Conservation (phyloP, 1,140 invertebrate species). For the Brachionus plicatilis region DNA sequence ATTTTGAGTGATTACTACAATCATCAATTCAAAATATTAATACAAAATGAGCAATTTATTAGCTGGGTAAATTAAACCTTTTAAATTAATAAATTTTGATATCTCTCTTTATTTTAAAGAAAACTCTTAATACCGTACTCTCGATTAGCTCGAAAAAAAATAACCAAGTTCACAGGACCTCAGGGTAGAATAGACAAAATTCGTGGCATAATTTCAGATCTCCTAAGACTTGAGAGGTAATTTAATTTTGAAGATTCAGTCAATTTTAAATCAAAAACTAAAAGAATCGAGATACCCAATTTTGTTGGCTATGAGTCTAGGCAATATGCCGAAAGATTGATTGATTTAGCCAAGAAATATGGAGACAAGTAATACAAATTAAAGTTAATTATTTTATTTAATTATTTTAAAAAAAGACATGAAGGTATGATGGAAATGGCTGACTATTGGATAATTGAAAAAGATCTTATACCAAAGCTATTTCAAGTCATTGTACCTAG, state of each 20-base stretch:
- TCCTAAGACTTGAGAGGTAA: background rate
- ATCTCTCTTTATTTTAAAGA: background rate
- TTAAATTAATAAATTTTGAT: background rate
- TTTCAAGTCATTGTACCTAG: constrained; percentile 40
- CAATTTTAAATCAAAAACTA: background rate
- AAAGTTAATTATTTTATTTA: background rate
- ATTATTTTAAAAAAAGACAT: background rate
- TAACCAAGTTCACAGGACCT: constrained; percentile 25
- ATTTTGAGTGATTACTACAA: no score
- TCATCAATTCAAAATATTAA: no score
- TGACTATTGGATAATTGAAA: constrained; percentile 40
- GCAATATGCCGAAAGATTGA: constrained; percentile 40
- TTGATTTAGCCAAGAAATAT: constrained; percentile 41
- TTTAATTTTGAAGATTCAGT: background rate
- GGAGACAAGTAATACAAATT: constrained; percentile 28
- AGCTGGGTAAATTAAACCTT: background rate
- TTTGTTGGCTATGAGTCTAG: constrained; percentile 37
- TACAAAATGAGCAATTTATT: constrained; percentile 31
- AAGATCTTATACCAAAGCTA: constrained; percentile 35
- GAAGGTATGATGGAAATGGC: constrained; percentile 40
- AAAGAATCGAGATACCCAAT: constrained; percentile 34
- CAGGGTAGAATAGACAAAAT: constrained; percentile 38
- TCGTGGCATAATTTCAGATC: background rate
- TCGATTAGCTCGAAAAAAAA: constrained; percentile 17
- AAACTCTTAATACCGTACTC: constrained; percentile 36